A percentile compares a stretch with the other conserved stretches of the same genome.
phyloP scores from a whole-genome alignment of 2,113 vertebrate genomes.

The Suricata suricatta region DNA sequence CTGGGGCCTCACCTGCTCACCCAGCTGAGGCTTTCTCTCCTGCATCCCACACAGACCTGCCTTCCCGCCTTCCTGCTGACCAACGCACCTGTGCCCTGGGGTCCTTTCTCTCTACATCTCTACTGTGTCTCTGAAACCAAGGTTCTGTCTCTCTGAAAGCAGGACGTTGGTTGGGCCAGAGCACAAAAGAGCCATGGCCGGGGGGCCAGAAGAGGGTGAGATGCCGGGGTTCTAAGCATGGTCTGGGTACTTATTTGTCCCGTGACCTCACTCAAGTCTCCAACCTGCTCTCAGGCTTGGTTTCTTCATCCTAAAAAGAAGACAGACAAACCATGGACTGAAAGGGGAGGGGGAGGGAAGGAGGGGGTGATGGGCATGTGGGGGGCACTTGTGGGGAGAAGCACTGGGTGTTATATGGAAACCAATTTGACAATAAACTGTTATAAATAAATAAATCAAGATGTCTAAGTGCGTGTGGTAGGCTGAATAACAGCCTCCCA shows the following conservation, averaged over 20 bases:
- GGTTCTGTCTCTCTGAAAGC: background rate
- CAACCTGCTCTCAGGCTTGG: background rate
- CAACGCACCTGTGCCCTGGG: fast-evolving
- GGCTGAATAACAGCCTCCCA: background rate
- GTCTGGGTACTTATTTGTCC: background rate
- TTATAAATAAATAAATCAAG: no score
- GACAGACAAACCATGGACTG: no score
- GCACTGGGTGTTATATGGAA: no score
- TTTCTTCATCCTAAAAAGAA: background rate
- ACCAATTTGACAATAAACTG: no score
- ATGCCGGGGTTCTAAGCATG: fast-evolving
- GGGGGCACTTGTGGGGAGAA: no score
- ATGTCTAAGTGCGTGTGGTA: background rate
- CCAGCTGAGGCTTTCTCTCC: no score
- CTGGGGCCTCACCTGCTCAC: fast-evolving
- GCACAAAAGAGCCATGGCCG: fast-evolving
- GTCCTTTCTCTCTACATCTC: background rate
- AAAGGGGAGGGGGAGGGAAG: no score
- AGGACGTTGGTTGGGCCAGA: background rate
- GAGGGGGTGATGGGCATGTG: no score
- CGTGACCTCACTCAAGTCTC: background rate
- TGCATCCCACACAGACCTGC: fast-evolving
- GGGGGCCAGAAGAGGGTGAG: fast-evolving
- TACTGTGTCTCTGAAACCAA: background rate
- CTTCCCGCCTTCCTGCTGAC: background rate